Base-by-base conservation (phyloP, 1,140 invertebrate genomes). In the Brachionus rotundiformis region DNA sequence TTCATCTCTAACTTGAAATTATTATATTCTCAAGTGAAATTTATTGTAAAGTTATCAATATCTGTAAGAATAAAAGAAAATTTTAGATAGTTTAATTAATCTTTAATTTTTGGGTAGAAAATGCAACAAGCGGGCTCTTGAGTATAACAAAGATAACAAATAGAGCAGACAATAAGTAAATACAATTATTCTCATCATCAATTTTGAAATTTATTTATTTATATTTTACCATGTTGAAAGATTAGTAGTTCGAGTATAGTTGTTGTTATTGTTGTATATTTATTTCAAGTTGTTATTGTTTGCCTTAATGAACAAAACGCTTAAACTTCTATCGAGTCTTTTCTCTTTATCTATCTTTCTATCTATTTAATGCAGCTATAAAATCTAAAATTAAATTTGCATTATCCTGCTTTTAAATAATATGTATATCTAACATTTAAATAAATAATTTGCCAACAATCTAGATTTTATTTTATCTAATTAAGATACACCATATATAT, bases 91-190 rank as follows among this genome's bases (percentile, higher is more conserved):
- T 68, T 33, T 68, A 68, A 68, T 68, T 68, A 68, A 68, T 68
- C 63, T 68, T 68, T 33, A 68, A 68, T 68, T 68, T 68, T 54
- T 4, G 47, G 19, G 31, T 8, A 16, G 11, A 68, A 68, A 36
- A 33, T 68, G 31, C 63, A 68, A 68, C 31, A 33, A 33, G 29
- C 31, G 16, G 33, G 33, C 29, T 36, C 63, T 36, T 36, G 33
- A 68, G 27, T 36, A 68, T 36, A 36, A 68, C 29, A 68, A 36
- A 68, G 63, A 68, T 68, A 68, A 23, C 63, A 68, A 68, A 68
- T 68, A 68, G 63, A 68, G 63, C 63, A 68, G 63, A 68, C 63
- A 68, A 68, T 68, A 68, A 68, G 63, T 36, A 68, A 68, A 68
- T 68, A 68, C 33, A 68, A 68, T 68, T 68, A 68, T 36, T 68